Base-by-base conservation (phyloP, 2,797 vertebrate genomes). In the Miichthys miiuy region DNA sequence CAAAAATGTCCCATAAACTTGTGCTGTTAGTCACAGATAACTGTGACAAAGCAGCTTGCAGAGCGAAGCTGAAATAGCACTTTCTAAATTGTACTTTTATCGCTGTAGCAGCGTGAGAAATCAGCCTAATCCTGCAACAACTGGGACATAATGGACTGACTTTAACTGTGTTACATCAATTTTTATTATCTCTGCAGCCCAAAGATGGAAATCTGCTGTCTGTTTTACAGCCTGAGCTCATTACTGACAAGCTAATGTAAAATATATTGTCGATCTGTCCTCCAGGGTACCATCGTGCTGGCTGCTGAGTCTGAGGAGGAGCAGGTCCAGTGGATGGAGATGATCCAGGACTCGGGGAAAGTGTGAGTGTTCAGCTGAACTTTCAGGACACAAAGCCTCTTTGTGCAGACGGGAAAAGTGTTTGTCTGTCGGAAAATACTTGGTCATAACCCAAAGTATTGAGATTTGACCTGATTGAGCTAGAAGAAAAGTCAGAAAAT, bases 291-390 rank as follows among this genome's bases (percentile, higher is more conserved):
- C 87, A 91, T 99, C 30, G 93, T 97, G 34, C 92, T 99, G 91
- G 98, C 97, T 14, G 97, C 97, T 0, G 98, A 99, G 88, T 97
- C 97, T 0, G 96, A 96, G 88, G 94, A 94, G 64, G 97, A 99
- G 75, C 97, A 97, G 93, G 88, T 92, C 63, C 98, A 98, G 90
- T 99, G 98, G 98, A 90, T 98, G 88, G 97, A 98, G 89, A 96
- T 98, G 96, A 95, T 99, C 52, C 97, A 98, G 87, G 97, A 99
- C 55, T 99, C 98, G 0, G 97, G 98, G 77, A 99, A 98, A 97
- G 97, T 99, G 98, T 99, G 94, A 97, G 96, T 94, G 16, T 16
- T 17, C 34, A 38, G 34, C 34, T 9, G 30, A 30, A 30, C 30
- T 30, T 30, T 30, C 30, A 5, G 6, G 27, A 30, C 27, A 18